These are phyloP conservation scores for Callocephalon fimbriatum DNA, from an alignment of 2,113 vertebrate genomes.

Conservation along the genomic window DNA sequence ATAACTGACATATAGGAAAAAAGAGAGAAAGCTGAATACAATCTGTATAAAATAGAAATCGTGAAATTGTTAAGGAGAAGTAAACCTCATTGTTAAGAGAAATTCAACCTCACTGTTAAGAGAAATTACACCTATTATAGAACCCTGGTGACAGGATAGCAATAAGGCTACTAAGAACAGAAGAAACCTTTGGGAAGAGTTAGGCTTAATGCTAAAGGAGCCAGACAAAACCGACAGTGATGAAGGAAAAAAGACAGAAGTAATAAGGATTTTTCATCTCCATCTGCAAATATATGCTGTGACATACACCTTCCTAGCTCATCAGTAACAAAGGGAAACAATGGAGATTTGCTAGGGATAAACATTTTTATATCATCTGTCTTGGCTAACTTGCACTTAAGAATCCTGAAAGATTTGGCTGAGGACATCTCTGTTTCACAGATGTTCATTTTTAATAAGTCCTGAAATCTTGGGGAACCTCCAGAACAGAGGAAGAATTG, in stretches of 20 bases:
- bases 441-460: conserved; percentile 22
- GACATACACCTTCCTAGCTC: conserved; percentile 10
- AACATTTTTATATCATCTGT: not conserved
- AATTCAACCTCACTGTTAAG: not conserved
- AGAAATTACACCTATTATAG: not conserved
- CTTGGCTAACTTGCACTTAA: not conserved
- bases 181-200: not conserved
- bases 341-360: not conserved
- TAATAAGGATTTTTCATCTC: not conserved
- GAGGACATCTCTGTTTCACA: conserved; percentile 29
- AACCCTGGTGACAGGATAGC: not conserved
- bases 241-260: conserved; percentile 8
- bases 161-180: not conserved
- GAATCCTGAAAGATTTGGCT: not conserved
- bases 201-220: not conserved
- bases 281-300: not conserved
- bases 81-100: not conserved
- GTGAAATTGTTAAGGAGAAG: not conserved
- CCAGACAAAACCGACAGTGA: not conserved
- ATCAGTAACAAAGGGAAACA: not conserved
- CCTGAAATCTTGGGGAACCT: not conserved
- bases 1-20: not conserved
- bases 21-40: not conserved
- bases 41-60: not conserved
- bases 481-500: conserved; percentile 1